Percentiles rank a stretch among this genome's conserved stretches.
These are phyloP conservation scores for Cynoglossus semilaevis DNA, from an alignment of 2,113 vertebrate genomes.

Conservation along the genomic window DNA sequence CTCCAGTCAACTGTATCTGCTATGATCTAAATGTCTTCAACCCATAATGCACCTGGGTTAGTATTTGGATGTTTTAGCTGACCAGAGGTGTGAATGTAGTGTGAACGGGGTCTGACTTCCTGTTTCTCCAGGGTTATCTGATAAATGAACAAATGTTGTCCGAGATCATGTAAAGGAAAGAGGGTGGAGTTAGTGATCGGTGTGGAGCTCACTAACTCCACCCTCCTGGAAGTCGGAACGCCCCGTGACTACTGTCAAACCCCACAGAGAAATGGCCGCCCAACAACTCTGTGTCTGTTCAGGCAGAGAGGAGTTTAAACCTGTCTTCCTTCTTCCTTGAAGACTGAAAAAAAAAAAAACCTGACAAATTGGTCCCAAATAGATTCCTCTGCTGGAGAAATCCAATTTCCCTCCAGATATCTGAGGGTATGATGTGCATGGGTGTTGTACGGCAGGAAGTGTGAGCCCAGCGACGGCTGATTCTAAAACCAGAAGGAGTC, in stretches of 20 bases:
- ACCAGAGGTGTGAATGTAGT: too few relatives aligned
- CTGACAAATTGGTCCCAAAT: conserved; percentile 69
- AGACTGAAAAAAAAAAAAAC: conserved; percentile 54
- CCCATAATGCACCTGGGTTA: too few relatives aligned
- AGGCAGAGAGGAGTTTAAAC: conserved; percentile 43
- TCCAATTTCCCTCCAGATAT: conserved; percentile 72
- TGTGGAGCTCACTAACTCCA: too few relatives aligned
- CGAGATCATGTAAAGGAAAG: too few relatives aligned
- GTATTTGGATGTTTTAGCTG: too few relatives aligned
- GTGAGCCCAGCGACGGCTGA: conserved; percentile 58
- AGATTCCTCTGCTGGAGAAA: conserved; percentile 66
- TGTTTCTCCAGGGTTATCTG: too few relatives aligned
- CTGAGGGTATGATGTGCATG: conserved; percentile 59
- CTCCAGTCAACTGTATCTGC: too few relatives aligned
- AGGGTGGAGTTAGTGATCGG: too few relatives aligned
- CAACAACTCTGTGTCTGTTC: conserved; percentile 47
- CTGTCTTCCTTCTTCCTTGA: conserved; percentile 15
- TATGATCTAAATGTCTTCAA: too few relatives aligned
- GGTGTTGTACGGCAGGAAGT: conserved; percentile 67
- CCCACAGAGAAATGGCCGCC: conserved; percentile 40
- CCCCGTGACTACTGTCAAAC: conserved; percentile 31
- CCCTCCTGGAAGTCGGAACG: too few relatives aligned
- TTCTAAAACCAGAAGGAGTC: conserved; percentile 68
- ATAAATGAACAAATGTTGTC: too few relatives aligned
- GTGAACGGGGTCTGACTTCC: too few relatives aligned